phyloP scores from a whole-genome alignment of 2,113 vertebrate species.

The Sinocyclocheilus maitianheensis region DNA sequence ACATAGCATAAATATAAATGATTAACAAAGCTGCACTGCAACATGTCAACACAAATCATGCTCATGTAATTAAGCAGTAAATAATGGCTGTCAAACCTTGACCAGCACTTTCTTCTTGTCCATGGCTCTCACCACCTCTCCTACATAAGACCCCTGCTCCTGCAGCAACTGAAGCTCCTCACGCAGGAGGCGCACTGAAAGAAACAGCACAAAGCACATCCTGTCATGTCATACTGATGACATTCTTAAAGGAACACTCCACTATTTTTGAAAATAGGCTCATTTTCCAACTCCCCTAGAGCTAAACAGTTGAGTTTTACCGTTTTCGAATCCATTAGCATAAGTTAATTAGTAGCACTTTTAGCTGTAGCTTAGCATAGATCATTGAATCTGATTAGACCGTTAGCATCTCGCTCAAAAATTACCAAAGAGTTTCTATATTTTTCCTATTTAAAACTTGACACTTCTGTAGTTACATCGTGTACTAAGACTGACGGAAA shows the following conservation, averaged over 20 bases:
- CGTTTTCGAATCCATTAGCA: too few relatives aligned
- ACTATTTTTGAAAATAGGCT: too few relatives aligned
- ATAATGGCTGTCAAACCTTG: conserved; percentile 76
- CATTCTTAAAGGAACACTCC: not conserved
- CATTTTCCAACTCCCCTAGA: too few relatives aligned
- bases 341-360: too few relatives aligned
- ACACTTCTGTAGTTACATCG: too few relatives aligned
- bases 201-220: not conserved
- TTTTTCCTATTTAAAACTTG: too few relatives aligned
- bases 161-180: conserved; percentile 96
- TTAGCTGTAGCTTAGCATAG: too few relatives aligned
- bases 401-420: too few relatives aligned
- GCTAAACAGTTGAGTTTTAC: too few relatives aligned
- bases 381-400: too few relatives aligned
- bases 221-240: not conserved
- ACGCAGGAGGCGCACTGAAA: conserved; percentile 87
- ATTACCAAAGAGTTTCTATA: too few relatives aligned
- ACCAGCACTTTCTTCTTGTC: conserved; percentile 99
- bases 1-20: not conserved
- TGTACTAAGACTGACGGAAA: too few relatives aligned
- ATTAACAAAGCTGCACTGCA: not conserved
- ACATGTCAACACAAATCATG: not conserved
- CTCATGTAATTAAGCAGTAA: not conserved
- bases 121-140: conserved; percentile 97
- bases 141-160: conserved; percentile 97